These are phyloP conservation scores for Empidonax alnorum DNA, from an alignment of 2,113 vertebrate genomes.

Conservation along the genomic window DNA sequence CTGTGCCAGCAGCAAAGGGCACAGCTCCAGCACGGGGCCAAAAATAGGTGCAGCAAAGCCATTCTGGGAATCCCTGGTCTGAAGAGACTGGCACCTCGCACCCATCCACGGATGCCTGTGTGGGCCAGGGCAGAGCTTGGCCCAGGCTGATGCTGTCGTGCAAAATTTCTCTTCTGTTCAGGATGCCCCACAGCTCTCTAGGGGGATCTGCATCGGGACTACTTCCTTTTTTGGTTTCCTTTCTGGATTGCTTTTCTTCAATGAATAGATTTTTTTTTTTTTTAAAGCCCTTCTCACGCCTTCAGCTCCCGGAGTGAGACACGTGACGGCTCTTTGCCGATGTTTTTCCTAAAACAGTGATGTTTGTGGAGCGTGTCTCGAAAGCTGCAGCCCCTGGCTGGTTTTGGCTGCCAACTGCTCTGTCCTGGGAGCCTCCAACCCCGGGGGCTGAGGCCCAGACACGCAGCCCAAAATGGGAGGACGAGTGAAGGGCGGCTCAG, in stretches of 20 bases:
- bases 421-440: background rate
- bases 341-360: slow-evolving; percentile 67
- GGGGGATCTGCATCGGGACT: background rate
- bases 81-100: background rate
- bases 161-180: background rate
- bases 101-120: background rate
- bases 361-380: slow-evolving; percentile 9
- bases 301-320: slow-evolving; percentile 38
- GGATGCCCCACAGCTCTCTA: background rate
- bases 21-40: background rate
- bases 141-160: background rate
- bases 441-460: background rate
- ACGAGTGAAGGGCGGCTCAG: background rate
- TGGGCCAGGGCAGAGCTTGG: background rate
- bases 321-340: background rate
- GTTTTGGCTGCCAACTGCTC: background rate
- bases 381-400: slow-evolving; percentile 8
- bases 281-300: slow-evolving; percentile 12
- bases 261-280: slow-evolving; percentile 26
- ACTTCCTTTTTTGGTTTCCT: slow-evolving; percentile 65
- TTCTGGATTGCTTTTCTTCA: slow-evolving; percentile 46
- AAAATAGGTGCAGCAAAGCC: background rate
- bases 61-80: background rate
- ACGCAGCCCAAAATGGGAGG: background rate
- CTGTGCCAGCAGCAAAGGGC: background rate